These are phyloP conservation scores for Heliconius hermathena DNA, from an alignment of 1,140 invertebrate genomes.

Conservation along the genomic window DNA sequence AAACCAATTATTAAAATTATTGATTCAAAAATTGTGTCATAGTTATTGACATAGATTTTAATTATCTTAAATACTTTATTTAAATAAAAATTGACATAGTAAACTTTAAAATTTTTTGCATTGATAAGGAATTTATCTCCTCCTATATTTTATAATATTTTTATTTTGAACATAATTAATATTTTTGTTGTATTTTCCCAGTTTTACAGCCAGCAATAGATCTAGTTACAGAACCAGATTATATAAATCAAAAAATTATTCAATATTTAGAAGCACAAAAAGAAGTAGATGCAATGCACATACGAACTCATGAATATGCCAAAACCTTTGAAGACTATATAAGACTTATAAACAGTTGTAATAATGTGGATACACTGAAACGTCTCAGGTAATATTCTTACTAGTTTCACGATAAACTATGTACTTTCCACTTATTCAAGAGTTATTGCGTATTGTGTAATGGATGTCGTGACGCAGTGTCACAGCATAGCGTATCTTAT, in stretches of 20 bases:
- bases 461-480: no score
- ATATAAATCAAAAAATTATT: slow-evolving; percentile 94
- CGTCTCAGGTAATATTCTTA: slow-evolving; percentile 84
- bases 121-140: no score
- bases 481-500: no score
- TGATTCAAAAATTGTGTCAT: not conserved
- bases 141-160: not conserved
- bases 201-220: slow-evolving; percentile 93
- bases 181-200: slow-evolving; percentile 72
- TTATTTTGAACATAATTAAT: not conserved
- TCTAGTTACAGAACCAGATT: slow-evolving; percentile 93
- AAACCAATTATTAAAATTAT: no score
- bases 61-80: not conserved
- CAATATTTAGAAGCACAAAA: slow-evolving; percentile 91
- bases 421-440: no score
- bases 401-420: not conserved
- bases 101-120: no score
- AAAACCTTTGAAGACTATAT: slow-evolving; percentile 95
- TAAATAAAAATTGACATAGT: not conserved
- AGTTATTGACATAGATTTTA: not conserved
- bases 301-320: slow-evolving; percentile 92
- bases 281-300: slow-evolving; percentile 89
- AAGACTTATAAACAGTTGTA: slow-evolving; percentile 90
- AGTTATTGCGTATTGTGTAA: no score
- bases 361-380: slow-evolving; percentile 91